A percentile compares a stretch with the other conserved stretches of the same genome.
These are phyloP conservation scores for Cyanistes caeruleus DNA, from an alignment of 2,113 vertebrate species.

Conservation along the genomic window DNA sequence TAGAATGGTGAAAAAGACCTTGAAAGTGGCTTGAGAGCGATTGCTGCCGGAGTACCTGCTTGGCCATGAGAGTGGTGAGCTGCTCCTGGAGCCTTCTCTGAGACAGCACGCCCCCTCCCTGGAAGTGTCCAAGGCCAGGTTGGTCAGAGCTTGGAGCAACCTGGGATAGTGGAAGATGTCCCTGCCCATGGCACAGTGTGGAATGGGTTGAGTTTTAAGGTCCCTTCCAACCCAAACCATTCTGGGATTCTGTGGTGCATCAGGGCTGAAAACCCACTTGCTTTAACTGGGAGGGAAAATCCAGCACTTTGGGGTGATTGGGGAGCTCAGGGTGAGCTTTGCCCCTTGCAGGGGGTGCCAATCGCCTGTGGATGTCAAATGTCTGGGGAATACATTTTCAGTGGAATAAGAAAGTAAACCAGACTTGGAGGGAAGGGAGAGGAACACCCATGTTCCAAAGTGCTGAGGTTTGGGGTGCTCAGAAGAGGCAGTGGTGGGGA, in stretches of 20 bases:
- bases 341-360: background rate
- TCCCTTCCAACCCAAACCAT: background rate
- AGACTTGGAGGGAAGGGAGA: background rate
- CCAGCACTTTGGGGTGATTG: background rate
- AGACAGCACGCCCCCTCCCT: background rate
- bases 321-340: background rate
- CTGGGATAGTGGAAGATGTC: background rate
- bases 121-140: fast-evolving
- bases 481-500: background rate
- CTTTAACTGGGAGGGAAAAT: background rate
- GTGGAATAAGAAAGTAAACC: background rate
- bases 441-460: fast-evolving
- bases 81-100: background rate
- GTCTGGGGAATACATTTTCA: background rate
- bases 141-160: background rate
- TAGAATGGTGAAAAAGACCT: background rate
- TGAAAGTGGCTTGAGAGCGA: background rate
- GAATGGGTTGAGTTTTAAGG: fast-evolving
- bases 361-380: background rate
- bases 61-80: fast-evolving
- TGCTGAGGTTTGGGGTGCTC: background rate
- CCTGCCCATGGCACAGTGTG: background rate
- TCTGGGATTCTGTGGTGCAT: background rate
- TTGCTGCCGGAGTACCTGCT: background rate
- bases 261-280: background rate